Evolutionary conservation across 2,113 vertebrate genomes (phyloP), one percentile per base, ranked within the genome.

Genomic region (Gnathonemus echidnorhynchus): DNA sequence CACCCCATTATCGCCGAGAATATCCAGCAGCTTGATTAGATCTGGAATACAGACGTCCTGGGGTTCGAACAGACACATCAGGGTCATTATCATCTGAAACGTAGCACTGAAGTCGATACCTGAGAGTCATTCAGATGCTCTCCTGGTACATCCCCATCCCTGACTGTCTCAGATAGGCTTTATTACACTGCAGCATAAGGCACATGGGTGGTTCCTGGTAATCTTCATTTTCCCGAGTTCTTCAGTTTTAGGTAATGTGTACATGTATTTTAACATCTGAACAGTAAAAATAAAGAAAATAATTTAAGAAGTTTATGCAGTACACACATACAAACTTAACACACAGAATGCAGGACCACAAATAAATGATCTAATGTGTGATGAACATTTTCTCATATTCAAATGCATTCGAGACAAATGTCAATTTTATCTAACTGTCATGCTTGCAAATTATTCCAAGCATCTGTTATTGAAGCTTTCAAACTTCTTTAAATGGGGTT

Each of bases 41-140:
- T 99, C 98, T 89, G 98, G 98, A 93, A 99, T 98, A 92, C 97
- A 98, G 49, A 99, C 98, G 92, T 99, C 98, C 98, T 99, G 93
- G 62, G 94, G 93, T 91, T 87, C 27, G 89, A 48, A 91, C 80
- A 89, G 0, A 91, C 39, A 9, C 31, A 49, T 35, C 11, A 1
- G n/a, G 42, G 50, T 88, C 77, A 48, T 27, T 24, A 27, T 77
- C 19, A 52, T 17, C 9, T 49, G 9, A 24, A 21, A 88, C 2
- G 35, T 11, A 49, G n/a, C 7, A 86, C 10, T 24, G 8, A n/a
- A 27, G 46, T 31, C 21, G 8, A 85, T 85, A 49, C 9, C 39
- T 27, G 21, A 85, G 42, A 77, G 13, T 19, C 42, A 13, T 5
- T 48, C 24, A 49, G 83, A 49, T 11, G n/a, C 62, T 4, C 2